Conservation (phyloP, 2,113 vertebrate species). For the Phalacrocorax pelagicus region DNA sequence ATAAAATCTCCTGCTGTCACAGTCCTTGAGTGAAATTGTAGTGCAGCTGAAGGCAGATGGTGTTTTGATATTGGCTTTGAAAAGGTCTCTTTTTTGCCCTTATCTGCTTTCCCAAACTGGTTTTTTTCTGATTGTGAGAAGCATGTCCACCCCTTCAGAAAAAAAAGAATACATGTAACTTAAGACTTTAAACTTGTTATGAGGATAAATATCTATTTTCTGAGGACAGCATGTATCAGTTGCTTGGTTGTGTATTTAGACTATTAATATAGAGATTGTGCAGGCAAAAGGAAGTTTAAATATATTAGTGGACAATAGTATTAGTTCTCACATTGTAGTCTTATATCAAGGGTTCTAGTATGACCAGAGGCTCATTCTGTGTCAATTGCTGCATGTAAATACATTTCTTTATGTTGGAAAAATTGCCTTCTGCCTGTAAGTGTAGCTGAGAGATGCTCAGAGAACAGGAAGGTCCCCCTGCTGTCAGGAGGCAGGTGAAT, state of each 20-base stretch:
- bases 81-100: background rate
- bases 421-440: background rate
- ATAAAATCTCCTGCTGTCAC: background rate
- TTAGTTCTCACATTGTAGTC: background rate
- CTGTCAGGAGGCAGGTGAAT: slow-evolving; percentile 10
- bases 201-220: background rate
- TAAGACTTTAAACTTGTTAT: background rate
- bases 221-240: background rate
- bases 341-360: background rate
- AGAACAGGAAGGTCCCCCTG: background rate
- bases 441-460: background rate
- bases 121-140: background rate
- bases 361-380: background rate
- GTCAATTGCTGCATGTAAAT: background rate
- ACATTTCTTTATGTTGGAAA: background rate
- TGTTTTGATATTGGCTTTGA: background rate
- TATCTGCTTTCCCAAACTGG: background rate
- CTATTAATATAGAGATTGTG: background rate
- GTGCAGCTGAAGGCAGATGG: background rate
- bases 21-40: background rate
- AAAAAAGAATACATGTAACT: background rate
- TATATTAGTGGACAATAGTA: background rate
- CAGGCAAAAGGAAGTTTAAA: background rate
- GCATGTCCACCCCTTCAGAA: background rate
- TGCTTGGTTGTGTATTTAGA: background rate